A percentile compares a stretch with the other conserved stretches of the same genome.
phyloP scores from a whole-genome alignment of 1,140 invertebrate genomes.

The Brachionus calyciflorus region DNA sequence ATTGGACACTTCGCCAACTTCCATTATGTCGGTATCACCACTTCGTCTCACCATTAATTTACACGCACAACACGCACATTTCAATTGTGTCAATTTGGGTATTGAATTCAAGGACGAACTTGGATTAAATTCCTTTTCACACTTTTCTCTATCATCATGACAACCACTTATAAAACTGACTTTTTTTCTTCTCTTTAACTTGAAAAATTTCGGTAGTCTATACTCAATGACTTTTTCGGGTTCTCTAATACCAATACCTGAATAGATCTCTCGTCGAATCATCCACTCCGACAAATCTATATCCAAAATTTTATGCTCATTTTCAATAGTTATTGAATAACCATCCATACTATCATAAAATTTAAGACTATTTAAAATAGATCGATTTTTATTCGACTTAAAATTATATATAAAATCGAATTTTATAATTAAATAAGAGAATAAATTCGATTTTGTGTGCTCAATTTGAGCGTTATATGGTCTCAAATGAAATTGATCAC shows the following conservation, averaged over 20 bases:
- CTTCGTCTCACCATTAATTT: slow-evolving; percentile 19
- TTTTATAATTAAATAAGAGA: slow-evolving; percentile 13
- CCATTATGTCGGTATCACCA: background rate
- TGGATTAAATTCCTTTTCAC: background rate
- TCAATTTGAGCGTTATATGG: slow-evolving; percentile 5
- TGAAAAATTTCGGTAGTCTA: slow-evolving; percentile 20
- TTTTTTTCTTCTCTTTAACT: slow-evolving; percentile 37
- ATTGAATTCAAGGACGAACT: background rate
- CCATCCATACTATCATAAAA: background rate
- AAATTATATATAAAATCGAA: slow-evolving; percentile 15
- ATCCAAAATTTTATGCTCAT: slow-evolving; percentile 23
- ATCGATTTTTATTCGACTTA: background rate
- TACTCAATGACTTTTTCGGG: background rate
- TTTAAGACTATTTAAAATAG: slow-evolving; percentile 12
- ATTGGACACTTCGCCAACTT: background rate
- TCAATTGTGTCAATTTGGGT: slow-evolving; percentile 16
- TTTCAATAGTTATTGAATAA: background rate
- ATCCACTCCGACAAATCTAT: slow-evolving; percentile 30
- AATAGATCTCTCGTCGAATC: slow-evolving; percentile 6
- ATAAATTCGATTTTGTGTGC: background rate
- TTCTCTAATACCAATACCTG: background rate
- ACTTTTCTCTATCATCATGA: background rate
- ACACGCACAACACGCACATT: slow-evolving; percentile 22
- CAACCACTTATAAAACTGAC: background rate
- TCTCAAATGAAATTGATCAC: background rate